These are phyloP conservation scores for Anthophora plumipes DNA, from an alignment of 2,888 invertebrate genomes.

Conservation along the genomic window DNA sequence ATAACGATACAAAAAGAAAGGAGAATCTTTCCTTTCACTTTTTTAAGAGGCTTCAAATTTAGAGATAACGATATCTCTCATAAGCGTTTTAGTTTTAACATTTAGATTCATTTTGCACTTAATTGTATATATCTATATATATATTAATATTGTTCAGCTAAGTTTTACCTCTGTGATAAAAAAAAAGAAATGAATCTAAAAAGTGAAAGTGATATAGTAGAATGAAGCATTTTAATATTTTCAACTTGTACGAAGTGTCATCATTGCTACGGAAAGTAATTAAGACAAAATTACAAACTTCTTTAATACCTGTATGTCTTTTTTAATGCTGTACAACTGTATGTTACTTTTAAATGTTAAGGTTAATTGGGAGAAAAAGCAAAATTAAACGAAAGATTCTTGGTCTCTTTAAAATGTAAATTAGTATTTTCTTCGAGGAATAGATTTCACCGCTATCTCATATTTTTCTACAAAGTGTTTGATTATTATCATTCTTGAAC, in stretches of 20 bases:
- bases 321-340: not conserved
- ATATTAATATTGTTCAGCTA: conserved; percentile 1
- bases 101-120: not conserved
- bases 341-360: not conserved
- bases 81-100: conserved; percentile 1
- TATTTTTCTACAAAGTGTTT: conserved; percentile 61
- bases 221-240: conserved; percentile 2
- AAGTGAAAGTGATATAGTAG: conserved; percentile 12
- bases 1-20: conserved; percentile 15
- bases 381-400: not conserved
- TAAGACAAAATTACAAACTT: conserved; percentile 2
- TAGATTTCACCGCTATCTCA: conserved; percentile 51
- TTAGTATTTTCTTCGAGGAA: conserved; percentile 56
- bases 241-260: not conserved
- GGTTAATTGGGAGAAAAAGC: not conserved
- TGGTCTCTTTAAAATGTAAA: conserved; percentile 29
- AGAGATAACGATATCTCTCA: not conserved
- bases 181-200: conserved; percentile 5
- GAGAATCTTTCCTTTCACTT: conserved; percentile 15
- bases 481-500: conserved; percentile 41
- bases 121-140: not conserved
- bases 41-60: not conserved
- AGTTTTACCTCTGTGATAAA: conserved; percentile 38
- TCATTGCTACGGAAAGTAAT: not conserved
- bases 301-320: not conserved